Evolutionary conservation across 2,888 invertebrate genomes (phyloP).

Genomic region (Agapetus fuscipes): DNA sequence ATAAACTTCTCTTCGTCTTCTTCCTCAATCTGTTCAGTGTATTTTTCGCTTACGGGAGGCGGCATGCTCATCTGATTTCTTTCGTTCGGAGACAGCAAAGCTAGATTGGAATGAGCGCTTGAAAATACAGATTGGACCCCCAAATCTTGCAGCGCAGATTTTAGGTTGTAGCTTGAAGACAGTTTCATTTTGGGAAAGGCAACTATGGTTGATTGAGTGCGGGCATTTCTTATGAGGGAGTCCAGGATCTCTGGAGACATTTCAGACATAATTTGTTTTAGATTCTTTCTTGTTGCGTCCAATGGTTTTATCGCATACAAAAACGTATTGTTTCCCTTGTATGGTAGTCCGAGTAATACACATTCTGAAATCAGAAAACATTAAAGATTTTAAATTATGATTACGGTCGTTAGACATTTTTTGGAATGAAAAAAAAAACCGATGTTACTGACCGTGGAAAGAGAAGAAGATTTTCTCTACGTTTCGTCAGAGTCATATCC

Average conservation of each 20-base stretch:
- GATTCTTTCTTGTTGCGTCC: slow-evolving; percentile 31
- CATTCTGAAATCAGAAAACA: slow-evolving; percentile 40
- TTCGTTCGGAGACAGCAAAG: slow-evolving; percentile 47
- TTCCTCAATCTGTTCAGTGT: slow-evolving; percentile 25
- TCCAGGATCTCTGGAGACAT: slow-evolving; percentile 43
- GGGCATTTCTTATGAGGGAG: slow-evolving; percentile 37
- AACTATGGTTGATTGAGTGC: slow-evolving; percentile 41
- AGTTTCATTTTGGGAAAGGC: slow-evolving; percentile 66
- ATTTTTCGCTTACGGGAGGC: slow-evolving; percentile 27
- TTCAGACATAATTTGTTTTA: slow-evolving; percentile 39
- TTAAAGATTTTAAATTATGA: too few relatives aligned
- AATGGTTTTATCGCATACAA: slow-evolving; percentile 60
- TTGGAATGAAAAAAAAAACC: too few relatives aligned
- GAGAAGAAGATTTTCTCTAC: too few relatives aligned
- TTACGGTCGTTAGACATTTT: too few relatives aligned
- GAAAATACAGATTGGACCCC: slow-evolving; percentile 57
- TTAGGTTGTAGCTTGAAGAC: slow-evolving; percentile 47
- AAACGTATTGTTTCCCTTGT: slow-evolving; percentile 53
- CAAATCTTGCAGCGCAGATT: slow-evolving; percentile 42
- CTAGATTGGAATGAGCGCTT: slow-evolving; percentile 53
- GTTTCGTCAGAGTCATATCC: too few relatives aligned
- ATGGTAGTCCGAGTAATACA: slow-evolving; percentile 60
- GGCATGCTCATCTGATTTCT: not conserved
- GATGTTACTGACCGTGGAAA: too few relatives aligned
- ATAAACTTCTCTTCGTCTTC: slow-evolving; percentile 21